These are phyloP conservation scores for Hirundichthys speculiger DNA, from an alignment of 2,113 vertebrate genomes.

Conservation along the genomic window DNA sequence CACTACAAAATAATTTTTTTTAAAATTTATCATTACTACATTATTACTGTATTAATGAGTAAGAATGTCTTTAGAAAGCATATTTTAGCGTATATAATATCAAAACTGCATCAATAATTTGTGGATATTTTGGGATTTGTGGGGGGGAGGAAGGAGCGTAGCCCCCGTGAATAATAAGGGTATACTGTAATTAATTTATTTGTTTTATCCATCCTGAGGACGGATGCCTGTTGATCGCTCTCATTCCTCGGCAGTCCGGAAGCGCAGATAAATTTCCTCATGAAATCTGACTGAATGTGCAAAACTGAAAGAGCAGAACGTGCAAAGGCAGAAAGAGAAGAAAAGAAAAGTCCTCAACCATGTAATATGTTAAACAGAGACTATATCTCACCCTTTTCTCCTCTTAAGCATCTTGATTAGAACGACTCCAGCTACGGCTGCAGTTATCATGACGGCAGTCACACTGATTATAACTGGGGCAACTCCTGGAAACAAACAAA, in stretches of 20 bases:
- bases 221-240: slow-evolving; percentile 50
- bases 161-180: too few relatives aligned
- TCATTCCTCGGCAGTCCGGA: slow-evolving; percentile 35
- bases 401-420: slow-evolving; percentile 11
- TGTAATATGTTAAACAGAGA: slow-evolving; percentile 23
- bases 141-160: too few relatives aligned
- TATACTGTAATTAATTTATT: too few relatives aligned
- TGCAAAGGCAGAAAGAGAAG: slow-evolving; percentile 2
- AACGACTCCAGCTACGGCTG: fast-evolving
- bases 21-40: too few relatives aligned
- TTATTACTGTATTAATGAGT: too few relatives aligned
- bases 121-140: too few relatives aligned
- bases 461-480: slow-evolving; percentile 2
- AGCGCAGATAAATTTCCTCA: slow-evolving; percentile 28
- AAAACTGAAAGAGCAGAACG: neutral
- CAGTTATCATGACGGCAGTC: slow-evolving; percentile 12
- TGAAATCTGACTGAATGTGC: neutral
- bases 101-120: too few relatives aligned
- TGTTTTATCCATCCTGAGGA: too few relatives aligned
- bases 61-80: too few relatives aligned
- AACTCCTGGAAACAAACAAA: slow-evolving; percentile 56
- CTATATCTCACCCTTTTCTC: slow-evolving; percentile 69
- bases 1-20: too few relatives aligned
- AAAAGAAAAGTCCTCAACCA: neutral
- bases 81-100: too few relatives aligned